Base-by-base conservation (phyloP, 2,888 invertebrate species). In the Apamea monoglypha region DNA sequence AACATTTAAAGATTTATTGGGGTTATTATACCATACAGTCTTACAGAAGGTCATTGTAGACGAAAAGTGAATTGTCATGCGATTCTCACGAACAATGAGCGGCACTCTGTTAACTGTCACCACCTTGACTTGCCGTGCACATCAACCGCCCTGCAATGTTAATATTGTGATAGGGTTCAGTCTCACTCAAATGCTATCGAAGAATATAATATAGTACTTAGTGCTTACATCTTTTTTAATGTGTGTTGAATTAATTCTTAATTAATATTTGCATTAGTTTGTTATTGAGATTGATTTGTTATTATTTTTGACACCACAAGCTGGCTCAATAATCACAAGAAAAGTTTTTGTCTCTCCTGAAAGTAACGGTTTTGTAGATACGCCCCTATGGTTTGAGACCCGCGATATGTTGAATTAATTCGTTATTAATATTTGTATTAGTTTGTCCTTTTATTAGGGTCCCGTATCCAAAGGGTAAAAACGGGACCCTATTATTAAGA, bases 11-110 rank as follows among this genome's bases (percentile, higher is more conserved):
- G 18, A 36, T 56, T 75, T 12, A 61, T 77, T 36, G 64, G 50
- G 64, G 47, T 69, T 63, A 44, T 78, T 44, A 66, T 29, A 53
- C 7, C 5, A 25, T 29, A 29, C 50, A 63, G 47, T 76, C n/a
- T 29, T 59, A 14, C 32, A 47, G 44, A 68, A 32, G 50, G 61
- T 50, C 25, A 40, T 50, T 61, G 29, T n/a, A 16, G 2, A n/a
- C 12, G 44, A 32, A 16, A 32, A 47, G 21, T 29, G 12, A 68
- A 59, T n/a, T n/a, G 29, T 63, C 68, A 68, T 36, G 32, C 25
- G 25, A 74, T 25, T 67, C 32, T 16, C 36, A 47, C n/a, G n/a
- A n/a, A 76, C 50, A 25, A 40, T 50, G 12, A 50, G 25, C 18
- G 7, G 29, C 25, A 14, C 21, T 47, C 25, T 56, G 12, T 40